Evolutionary conservation across 2,888 invertebrate genomes (phyloP), one percentile per base, ranked within the genome.

Genomic region (Malthinus flaveolus): DNA sequence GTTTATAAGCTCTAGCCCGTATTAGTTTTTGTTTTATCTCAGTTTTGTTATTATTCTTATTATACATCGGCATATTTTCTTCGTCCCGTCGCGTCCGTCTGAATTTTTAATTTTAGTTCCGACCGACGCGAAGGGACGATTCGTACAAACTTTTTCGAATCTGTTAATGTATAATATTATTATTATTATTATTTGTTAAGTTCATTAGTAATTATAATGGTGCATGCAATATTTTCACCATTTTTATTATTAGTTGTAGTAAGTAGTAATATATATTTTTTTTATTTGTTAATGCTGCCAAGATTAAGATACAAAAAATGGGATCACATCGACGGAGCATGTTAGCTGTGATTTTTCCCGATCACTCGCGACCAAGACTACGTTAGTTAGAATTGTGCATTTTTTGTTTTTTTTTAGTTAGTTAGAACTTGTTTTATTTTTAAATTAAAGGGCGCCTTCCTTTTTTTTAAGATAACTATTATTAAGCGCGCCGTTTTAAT

Each of bases 231-330:
- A 77, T 67, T 70, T 70, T 68, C 70, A 70, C 68, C 68, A 69
- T 71, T 66, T 65, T 70, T 70, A 69, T 72, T 73, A 72, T 75
- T 78, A 77, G 77, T 78, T 74, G 75, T 77, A 75, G 76, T 72
- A 73, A 74, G 70, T 73, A 71, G 71, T 72, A 70, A 71, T 23
- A 42, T 71, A 68, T 70, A 73, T 56, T 75, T 75, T 68, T 73
- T 53, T 76, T 75, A 73, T 77, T 79, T 78, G 78, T 79, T 79
- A 75, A 78, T 78, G 79, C 79, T 79, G 79, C 79, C 79, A 75
- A 78, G 78, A 78, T 76, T 79, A 79, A 79, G 79, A 79, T 79
- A 78, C 60, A 63, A 49, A 61, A 61, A 35, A 53, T 47, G 56
- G 56, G 50, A 56, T 56, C 56, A 33, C 23, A 48, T 33, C 37